These are phyloP conservation scores for Neopipo cinnamomea DNA, from an alignment of 2,113 vertebrate species.

Conservation along the genomic window DNA sequence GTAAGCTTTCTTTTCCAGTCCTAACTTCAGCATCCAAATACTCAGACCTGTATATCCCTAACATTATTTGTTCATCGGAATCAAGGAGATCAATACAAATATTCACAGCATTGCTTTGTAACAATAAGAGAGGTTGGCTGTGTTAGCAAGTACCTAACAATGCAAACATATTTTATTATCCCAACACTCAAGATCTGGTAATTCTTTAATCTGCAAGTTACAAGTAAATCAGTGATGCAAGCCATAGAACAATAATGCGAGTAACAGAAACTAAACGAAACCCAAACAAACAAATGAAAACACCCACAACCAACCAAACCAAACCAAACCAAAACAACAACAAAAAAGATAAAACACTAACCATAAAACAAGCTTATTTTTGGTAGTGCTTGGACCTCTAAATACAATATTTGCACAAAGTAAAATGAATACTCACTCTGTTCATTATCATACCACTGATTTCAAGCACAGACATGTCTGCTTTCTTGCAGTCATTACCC, in stretches of 20 bases:
- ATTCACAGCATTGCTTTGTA: background rate
- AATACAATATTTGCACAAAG: background rate
- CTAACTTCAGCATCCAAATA: background rate
- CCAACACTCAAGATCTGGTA: background rate
- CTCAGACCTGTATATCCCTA: background rate
- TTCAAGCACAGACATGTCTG: conserved; percentile 98
- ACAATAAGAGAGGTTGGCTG: background rate
- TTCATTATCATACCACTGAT: conserved; percentile 99
- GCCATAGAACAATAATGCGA: background rate
- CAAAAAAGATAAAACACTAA: background rate
- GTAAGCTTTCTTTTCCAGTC: background rate
- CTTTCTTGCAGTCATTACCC: conserved; percentile 98
- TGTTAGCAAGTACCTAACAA: background rate
- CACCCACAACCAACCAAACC: background rate
- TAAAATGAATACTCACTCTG: conserved; percentile 78
- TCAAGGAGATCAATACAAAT: background rate
- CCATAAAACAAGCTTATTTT: background rate
- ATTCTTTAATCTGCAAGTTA: background rate
- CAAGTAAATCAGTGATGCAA: background rate
- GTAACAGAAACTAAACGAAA: background rate
- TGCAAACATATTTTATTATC: background rate
- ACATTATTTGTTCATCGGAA: background rate
- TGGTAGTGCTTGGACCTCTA: background rate
- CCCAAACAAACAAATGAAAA: background rate
- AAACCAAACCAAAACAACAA: background rate